Percentiles rank a stretch among this genome's conserved stretches.
phyloP scores from a whole-genome alignment of 2,888 invertebrate genomes.

The Scelioninae gen. 1 region DNA sequence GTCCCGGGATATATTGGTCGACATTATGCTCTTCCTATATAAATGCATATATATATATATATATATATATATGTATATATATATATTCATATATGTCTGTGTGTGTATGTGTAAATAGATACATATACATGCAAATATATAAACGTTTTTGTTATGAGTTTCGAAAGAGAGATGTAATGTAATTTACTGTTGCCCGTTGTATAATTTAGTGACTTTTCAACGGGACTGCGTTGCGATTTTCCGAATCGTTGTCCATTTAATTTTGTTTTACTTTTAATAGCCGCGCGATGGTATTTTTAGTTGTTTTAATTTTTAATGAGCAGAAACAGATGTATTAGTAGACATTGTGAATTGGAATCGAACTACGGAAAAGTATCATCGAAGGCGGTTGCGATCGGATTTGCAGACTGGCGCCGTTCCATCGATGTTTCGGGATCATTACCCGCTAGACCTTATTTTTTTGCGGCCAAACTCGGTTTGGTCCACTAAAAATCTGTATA shows the following conservation, averaged over 20 bases:
- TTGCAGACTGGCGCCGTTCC: constrained; percentile 46
- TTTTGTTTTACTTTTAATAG: no score
- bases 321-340: no score
- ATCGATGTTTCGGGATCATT: constrained; percentile 54
- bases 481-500: constrained; percentile 72
- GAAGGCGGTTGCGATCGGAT: constrained; percentile 28
- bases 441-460: constrained; percentile 49
- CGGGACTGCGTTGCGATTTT: no score
- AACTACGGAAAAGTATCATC: no score
- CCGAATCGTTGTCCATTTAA: no score
- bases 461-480: constrained; percentile 71
- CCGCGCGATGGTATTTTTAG: no score
- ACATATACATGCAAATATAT: no score
- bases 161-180: constrained; percentile 18
- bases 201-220: constrained; percentile 7
- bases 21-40: constrained; percentile 78
- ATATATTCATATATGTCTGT: constrained; percentile 68
- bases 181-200: constrained; percentile 10
- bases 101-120: no score
- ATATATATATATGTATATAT: constrained; percentile 62
- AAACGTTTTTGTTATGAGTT: no score
- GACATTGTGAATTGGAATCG: no score
- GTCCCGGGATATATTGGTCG: constrained; percentile 62
- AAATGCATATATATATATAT: constrained; percentile 75
- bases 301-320: no score